phyloP scores from a whole-genome alignment of 2,888 invertebrate species.

The Melanophora roralis region DNA sequence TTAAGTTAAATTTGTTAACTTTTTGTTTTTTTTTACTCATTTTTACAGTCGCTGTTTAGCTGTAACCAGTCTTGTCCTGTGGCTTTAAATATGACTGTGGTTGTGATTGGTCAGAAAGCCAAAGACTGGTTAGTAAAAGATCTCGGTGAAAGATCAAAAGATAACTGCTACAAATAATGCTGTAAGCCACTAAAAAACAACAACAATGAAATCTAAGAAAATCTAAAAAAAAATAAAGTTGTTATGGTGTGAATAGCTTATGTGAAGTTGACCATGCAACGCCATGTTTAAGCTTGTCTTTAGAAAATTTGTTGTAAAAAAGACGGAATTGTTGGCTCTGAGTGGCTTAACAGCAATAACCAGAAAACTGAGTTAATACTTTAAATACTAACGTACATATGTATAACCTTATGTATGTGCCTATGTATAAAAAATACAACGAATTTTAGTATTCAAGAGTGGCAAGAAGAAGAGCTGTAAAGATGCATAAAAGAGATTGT shows the following conservation, averaged over 20 bases:
- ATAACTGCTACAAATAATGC: slow-evolving; percentile 44
- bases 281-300: slow-evolving; percentile 51
- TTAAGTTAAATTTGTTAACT: background rate
- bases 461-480: background rate
- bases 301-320: slow-evolving; percentile 11
- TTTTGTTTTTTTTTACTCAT: background rate
- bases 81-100: slow-evolving; percentile 40
- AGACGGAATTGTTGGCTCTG: background rate
- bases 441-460: background rate
- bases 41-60: slow-evolving; percentile 4
- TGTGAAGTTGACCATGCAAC: slow-evolving; percentile 37
- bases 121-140: slow-evolving; percentile 46
- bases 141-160: slow-evolving; percentile 64
- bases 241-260: slow-evolving; percentile 20
- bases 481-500: background rate
- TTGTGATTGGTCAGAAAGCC: slow-evolving; percentile 57
- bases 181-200: slow-evolving; percentile 37
- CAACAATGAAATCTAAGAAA: background rate
- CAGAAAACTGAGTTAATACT: background rate
- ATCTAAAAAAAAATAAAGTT: background rate
- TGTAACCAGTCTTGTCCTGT: background rate
- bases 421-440: background rate
- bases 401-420: background rate
- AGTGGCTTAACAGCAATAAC: background rate
- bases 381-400: background rate